Evolutionary conservation across 2,888 invertebrate genomes (phyloP), one percentile per base, ranked within the genome.

Genomic region (Synergus itoensis): DNA sequence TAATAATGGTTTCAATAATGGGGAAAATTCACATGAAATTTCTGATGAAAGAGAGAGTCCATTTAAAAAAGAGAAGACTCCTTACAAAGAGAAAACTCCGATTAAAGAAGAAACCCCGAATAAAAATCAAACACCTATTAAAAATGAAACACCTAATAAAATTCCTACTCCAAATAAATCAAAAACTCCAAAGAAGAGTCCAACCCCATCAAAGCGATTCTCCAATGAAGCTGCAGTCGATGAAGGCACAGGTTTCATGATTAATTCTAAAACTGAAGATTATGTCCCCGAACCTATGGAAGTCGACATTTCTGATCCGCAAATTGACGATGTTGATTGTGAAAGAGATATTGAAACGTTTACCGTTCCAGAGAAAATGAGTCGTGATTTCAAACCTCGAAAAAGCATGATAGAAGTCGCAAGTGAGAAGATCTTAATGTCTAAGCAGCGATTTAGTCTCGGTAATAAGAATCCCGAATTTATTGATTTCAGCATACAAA

Each of bases 341-440:
- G 11, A 60, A 60, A 12, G 1, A n/a, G 28, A 73, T 28, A 9
- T 4, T 9, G 73, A 73, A 36, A 53, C 48, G n/a, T 53, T 73
- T 53, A 16, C 4, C 14, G 48, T 73, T 48, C 28, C 73, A 5
- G 73, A 73, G 36, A 73, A n/a, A 73, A 73, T 73, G 11, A 28
- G n/a, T 40, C 48, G 73, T n/a, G 4, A 73, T 73, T 73, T 73
- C 9, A 73, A 53, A 73, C 48, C 73, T 14, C 9, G 73, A 53
- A 73, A 53, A 48, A 73, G 73, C n/a, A 73, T 73, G 73, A 36
- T 53, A 36, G 73, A 73, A 16, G 14, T 3, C 48, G 36, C 8
- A 1, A 73, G 73, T 53, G 53, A 73, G 11, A 73, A 73, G 48
- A 28, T 48, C 28, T 53, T 11, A 11, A 16, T 73, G 1, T 36